Base-by-base conservation (phyloP, 2,888 invertebrate species). In the Hedychridium roseum region DNA sequence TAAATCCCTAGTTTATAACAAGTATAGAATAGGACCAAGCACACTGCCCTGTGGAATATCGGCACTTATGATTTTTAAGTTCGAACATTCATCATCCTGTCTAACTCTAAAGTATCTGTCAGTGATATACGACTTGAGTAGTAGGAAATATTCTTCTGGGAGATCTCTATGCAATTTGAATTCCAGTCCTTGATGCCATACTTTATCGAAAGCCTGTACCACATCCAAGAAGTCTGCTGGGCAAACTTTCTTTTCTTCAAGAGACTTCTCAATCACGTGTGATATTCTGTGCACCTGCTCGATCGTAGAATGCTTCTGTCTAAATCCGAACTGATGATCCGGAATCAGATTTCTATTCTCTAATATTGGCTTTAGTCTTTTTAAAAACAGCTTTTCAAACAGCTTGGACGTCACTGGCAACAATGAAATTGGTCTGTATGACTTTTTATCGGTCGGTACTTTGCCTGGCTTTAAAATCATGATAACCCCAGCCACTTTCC, bases 311-410 rank as follows among this genome's bases (percentile, higher is more conserved):
- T 50, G 45, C 7, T 21, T 21, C 20, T 46, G 27, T 27, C 57
- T 34, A 14, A 64, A 63, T 6, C 64, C 38, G 57, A 50, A 12
- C n/a, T n/a, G n/a, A n/a, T n/a, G n/a, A n/a, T n/a, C n/a, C n/a
- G n/a, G n/a, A n/a, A n/a, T n/a, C n/a, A 60, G 50, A 5, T 55
- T 42, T 23, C 43, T 32, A 3, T 41, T 15, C 23, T 28, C 41
- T 17, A 57, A 30, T 15, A 49, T 34, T 17, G 26, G 27, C 21
- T 42, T 48, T 12, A 64, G 26, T 49, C 56, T 45, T 40, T 49
- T 53, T 12, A 59, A 40, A 2, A 68, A 18, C 16, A 66, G 16
- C 52, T 58, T 68, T 45, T 67, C 64, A 31, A 60, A 62, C 26
- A 67, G 2, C 42, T 57, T 66, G n/a, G 37, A n/a, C n/a, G n/a